Evolutionary conservation across 2,888 invertebrate species (phyloP), one percentile per base, ranked within the genome.

Genomic region (Idaea dimidiata): DNA sequence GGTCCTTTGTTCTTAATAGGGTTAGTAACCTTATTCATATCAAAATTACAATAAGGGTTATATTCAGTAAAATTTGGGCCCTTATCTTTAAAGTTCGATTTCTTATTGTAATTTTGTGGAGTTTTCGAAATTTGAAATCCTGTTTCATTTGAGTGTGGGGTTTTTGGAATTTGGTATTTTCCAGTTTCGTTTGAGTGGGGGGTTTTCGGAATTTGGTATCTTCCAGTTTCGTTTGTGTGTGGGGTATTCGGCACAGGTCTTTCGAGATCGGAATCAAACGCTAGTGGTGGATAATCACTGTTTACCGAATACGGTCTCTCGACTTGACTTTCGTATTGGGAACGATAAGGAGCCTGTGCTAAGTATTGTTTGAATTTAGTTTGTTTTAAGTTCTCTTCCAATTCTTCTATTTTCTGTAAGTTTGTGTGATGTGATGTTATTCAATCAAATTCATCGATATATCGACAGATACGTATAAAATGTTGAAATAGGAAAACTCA

Each of bases 311-410:
- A 92, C 0, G 91, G 90, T 33, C 87, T 78, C 72, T 89, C 91
- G 16, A 84, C 89, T 70, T 81, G 84, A 61, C 74, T 83, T 67
- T 88, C 88, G 57, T 78, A 84, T 62, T 87, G 86, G 0, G 86
- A 79, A 1, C 84, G 67, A 65, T 85, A 84, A 18, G 77, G 75
- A 68, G 72, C 87, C 62, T 89, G 86, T 0, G 83, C 87, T 54
- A 91, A 76, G 66, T 87, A 91, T 69, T 91, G 85, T 66, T 90
- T 91, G 72, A 92, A 92, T 67, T 90, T 85, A 62, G 74, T 87
- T 65, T 91, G 89, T 67, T 89, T 91, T 0, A 89, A 74, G 84
- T 91, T 91, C 76, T 91, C 89, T 70, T 93, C 93, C 61, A 92
- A 69, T 62, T 91, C 91, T 75, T 89, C 88, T 57, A 91, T 72